Conservation (phyloP, 2,888 invertebrate genomes). For the Rhamphomyia laevipes region DNA sequence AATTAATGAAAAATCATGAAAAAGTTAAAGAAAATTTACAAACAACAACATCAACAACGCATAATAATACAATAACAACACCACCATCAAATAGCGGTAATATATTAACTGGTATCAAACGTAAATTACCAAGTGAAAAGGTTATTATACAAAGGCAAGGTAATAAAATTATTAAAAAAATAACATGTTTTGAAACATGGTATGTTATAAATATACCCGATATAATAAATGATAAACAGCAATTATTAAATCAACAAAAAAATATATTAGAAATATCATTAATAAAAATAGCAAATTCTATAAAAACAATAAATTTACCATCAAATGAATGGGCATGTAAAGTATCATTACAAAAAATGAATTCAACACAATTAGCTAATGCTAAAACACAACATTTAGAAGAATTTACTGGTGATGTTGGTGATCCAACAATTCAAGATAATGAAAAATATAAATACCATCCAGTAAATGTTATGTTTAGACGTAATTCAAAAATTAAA, state of each 20-base stretch:
- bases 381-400: constrained; percentile 17
- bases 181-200: constrained; percentile 39
- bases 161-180: constrained; percentile 34
- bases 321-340: constrained; percentile 31
- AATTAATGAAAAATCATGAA: not conserved
- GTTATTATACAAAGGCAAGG: constrained; percentile 31
- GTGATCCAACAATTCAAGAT: constrained; percentile 29
- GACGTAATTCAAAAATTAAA: constrained; percentile 25
- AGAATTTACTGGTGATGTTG: constrained; percentile 32
- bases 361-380: constrained; percentile 21
- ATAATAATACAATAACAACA: not conserved
- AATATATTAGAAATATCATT: constrained; percentile 30
- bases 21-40: not conserved
- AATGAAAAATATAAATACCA: constrained; percentile 33
- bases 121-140: constrained; percentile 28
- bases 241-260: not conserved
- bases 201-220: constrained; percentile 32
- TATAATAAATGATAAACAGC: not conserved
- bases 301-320: constrained; percentile 27
- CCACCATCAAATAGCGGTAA: not conserved
- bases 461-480: constrained; percentile 35
- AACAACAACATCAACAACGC: constrained; percentile 10
- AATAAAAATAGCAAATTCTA: constrained; percentile 30
- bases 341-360: constrained; percentile 31
- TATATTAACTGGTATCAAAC: constrained; percentile 4